A percentile compares a stretch with the other conserved stretches of the same genome.
Evolutionary conservation across 1,140 invertebrate genomes (phyloP).

Genomic region (Eciton burchellii): DNA sequence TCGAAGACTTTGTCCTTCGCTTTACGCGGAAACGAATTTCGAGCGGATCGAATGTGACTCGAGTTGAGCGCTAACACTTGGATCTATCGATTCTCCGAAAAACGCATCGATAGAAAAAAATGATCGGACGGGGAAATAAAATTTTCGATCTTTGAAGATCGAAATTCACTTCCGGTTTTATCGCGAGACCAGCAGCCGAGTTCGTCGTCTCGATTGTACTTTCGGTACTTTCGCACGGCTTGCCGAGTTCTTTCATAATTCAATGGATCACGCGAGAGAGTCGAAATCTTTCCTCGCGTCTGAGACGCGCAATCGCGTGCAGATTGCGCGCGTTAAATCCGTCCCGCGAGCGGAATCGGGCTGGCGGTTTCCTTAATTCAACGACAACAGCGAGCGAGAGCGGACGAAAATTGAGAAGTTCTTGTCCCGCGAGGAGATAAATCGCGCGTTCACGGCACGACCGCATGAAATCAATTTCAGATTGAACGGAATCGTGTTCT

Average conservation of each 20-base stretch:
- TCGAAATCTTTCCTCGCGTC: constrained; percentile 25
- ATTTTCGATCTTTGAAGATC: constrained; percentile 1
- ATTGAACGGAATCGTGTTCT: background rate
- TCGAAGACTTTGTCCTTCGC: too few species aligned
- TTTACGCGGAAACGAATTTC: background rate
- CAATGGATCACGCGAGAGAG: constrained; percentile 23
- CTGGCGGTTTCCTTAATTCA: constrained; percentile 11
- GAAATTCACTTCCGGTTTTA: constrained; percentile 37
- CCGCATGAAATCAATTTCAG: constrained; percentile 27
- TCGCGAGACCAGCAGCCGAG: background rate
- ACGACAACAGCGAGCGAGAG: background rate
- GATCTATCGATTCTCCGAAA: background rate
- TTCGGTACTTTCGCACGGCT: constrained; percentile 5
- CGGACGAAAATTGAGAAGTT: background rate
- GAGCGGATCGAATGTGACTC: background rate
- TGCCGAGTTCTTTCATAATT: constrained; percentile 36
- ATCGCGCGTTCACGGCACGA: background rate
- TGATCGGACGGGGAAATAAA: background rate
- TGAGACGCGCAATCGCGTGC: background rate
- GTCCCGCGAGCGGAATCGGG: background rate
- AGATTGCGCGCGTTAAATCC: constrained; percentile 23
- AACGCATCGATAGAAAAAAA: background rate
- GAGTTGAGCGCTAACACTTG: background rate
- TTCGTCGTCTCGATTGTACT: constrained; percentile 22
- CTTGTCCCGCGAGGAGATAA: background rate